phyloP scores from a whole-genome alignment of 1,140 invertebrate species.

The Drosophila willistoni region DNA sequence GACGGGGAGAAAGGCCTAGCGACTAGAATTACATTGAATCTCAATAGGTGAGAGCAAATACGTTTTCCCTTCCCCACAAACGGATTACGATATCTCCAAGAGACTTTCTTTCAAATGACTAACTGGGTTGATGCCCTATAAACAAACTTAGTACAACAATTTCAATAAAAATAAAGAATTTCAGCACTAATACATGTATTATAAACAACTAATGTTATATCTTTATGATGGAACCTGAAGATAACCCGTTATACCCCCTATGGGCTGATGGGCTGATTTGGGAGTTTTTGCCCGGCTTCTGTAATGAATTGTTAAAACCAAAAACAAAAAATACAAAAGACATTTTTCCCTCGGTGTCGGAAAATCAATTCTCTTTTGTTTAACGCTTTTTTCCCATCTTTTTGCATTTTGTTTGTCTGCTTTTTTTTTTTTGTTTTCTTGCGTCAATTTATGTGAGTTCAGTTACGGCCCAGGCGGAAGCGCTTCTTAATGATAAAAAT shows the following conservation, averaged over 20 bases:
- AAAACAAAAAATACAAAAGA: conserved; percentile 23
- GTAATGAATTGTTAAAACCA: background rate
- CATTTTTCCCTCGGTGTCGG: conserved; percentile 28
- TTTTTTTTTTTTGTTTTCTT: conserved; percentile 1
- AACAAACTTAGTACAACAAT: no score
- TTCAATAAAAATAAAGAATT: background rate
- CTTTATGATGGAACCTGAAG: no score
- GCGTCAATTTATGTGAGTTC: conserved; percentile 22
- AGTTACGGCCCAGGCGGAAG: conserved; percentile 8
- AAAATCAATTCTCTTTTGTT: conserved; percentile 48
- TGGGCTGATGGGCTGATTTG: background rate
- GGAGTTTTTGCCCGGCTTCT: no score
- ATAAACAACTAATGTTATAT: no score
- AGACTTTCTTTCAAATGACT: no score
- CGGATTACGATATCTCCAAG: no score
- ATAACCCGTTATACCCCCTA: background rate
- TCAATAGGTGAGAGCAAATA: no score
- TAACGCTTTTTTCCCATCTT: conserved; percentile 13
- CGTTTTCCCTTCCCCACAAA: no score
- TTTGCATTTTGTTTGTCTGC: conserved; percentile 14
- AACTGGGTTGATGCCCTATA: no score
- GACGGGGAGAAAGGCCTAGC: conserved; percentile 7
- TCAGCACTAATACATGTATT: background rate
- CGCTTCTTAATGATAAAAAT: conserved; percentile 20
- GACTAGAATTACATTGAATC: conserved; percentile 18